Conservation (phyloP, 2,113 vertebrate species). For the Charadrius vociferus region DNA sequence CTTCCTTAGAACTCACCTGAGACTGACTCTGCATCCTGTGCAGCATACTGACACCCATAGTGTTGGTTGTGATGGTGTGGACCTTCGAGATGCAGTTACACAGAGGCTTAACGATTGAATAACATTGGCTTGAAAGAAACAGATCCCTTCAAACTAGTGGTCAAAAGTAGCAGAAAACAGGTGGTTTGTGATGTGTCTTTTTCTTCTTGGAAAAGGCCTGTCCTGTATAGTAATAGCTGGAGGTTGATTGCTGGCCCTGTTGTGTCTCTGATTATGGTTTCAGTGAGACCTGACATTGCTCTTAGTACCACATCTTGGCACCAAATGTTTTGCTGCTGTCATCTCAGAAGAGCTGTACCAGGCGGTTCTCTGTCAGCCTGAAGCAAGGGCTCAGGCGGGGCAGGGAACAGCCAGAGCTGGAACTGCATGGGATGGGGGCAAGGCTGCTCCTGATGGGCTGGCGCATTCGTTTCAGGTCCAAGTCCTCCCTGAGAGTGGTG, state of each 20-base stretch:
- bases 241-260: too few relatives aligned
- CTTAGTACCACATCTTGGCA: too few relatives aligned
- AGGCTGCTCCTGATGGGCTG: background rate
- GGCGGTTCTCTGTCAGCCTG: background rate
- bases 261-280: background rate
- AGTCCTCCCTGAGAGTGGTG: conserved; percentile 90
- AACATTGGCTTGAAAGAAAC: background rate
- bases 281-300: background rate
- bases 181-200: background rate
- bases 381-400: background rate
- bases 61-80: background rate
- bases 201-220: background rate
- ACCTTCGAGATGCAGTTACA: background rate
- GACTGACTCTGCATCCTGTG: background rate
- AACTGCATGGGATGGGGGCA: background rate
- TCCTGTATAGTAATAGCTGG: background rate
- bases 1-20: background rate
- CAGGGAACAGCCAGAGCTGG: background rate
- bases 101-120: background rate
- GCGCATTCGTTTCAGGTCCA: conserved; percentile 75
- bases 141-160: background rate
- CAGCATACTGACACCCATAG: background rate
- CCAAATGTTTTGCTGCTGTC: background rate
- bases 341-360: background rate
- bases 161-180: background rate